These are phyloP conservation scores for Scrobipalpa atriplicella DNA, from an alignment of 2,888 invertebrate species.

Conservation along the genomic window DNA sequence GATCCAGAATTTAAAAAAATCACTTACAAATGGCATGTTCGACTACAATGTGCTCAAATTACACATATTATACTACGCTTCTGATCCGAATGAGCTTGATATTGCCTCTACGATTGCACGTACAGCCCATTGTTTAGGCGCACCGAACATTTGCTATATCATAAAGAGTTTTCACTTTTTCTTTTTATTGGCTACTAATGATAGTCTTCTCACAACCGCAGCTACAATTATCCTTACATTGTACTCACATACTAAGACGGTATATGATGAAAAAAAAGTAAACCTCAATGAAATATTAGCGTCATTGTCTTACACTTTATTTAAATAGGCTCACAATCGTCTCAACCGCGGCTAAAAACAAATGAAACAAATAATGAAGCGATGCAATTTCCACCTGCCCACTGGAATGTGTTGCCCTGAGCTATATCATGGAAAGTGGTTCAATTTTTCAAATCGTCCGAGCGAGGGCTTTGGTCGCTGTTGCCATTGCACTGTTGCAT, in stretches of 20 bases:
- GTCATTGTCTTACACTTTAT: slow-evolving; percentile 48
- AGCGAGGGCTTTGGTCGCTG: slow-evolving; percentile 35
- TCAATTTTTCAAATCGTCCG: slow-evolving; percentile 61
- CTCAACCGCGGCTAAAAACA: slow-evolving; percentile 51
- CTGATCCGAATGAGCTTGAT: slow-evolving; percentile 52
- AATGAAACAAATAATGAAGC: slow-evolving; percentile 56
- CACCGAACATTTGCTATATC: slow-evolving; percentile 42
- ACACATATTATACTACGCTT: slow-evolving; percentile 56
- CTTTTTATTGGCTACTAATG: slow-evolving; percentile 28
- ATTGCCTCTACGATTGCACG: slow-evolving; percentile 53
- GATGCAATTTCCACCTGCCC: slow-evolving; percentile 64
- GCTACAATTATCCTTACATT: slow-evolving; percentile 15
- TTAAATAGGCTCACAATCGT: slow-evolving; percentile 52
- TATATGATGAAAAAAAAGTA: slow-evolving; percentile 22
- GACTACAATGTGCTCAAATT: slow-evolving; percentile 59
- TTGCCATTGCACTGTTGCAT: slow-evolving; percentile 36
- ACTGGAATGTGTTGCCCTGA: slow-evolving; percentile 59
- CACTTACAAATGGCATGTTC: slow-evolving; percentile 52
- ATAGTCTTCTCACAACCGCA: slow-evolving; percentile 22
- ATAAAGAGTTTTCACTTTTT: slow-evolving; percentile 31
- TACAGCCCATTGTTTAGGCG: slow-evolving; percentile 51
- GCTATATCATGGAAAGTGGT: slow-evolving; percentile 67
- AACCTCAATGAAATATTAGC: slow-evolving; percentile 37
- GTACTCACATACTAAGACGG: slow-evolving; percentile 3
- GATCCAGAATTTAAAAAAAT: slow-evolving; percentile 53